phyloP scores from a whole-genome alignment of 2,113 vertebrate species.

The Atlantisia rogersi region DNA sequence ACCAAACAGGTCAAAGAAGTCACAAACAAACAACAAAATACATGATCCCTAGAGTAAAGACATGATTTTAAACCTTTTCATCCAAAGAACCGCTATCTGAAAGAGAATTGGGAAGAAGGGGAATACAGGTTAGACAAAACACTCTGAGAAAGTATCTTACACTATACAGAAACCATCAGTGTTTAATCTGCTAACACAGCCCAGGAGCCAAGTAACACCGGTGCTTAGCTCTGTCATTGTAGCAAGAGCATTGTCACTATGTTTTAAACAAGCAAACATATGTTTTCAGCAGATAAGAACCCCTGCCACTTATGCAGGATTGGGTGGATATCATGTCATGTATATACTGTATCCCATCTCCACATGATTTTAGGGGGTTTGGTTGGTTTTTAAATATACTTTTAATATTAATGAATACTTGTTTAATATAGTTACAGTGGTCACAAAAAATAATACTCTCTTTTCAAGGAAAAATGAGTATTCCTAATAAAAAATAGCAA shows the following conservation, averaged over 20 bases:
- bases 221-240: background rate
- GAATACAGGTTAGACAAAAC: slow-evolving; percentile 78
- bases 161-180: slow-evolving; percentile 16
- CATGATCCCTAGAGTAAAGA: slow-evolving; percentile 72
- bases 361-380: background rate
- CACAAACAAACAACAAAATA: slow-evolving; percentile 81
- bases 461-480: background rate
- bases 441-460: background rate
- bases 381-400: background rate
- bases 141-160: slow-evolving; percentile 10
- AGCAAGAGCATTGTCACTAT: background rate
- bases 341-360: background rate
- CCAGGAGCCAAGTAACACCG: background rate
- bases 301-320: background rate
- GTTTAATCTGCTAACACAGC: background rate
- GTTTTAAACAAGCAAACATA: background rate
- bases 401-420: background rate
- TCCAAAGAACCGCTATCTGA: slow-evolving; percentile 95
- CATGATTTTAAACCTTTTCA: slow-evolving; percentile 91
- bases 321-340: background rate
- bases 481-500: background rate
- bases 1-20: slow-evolving; percentile 72
- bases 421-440: background rate
- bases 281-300: background rate
- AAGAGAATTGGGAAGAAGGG: slow-evolving; percentile 86